Evolutionary conservation across 2,113 vertebrate species (phyloP), one percentile per base, ranked within the genome.

Genomic region (Parus major): DNA sequence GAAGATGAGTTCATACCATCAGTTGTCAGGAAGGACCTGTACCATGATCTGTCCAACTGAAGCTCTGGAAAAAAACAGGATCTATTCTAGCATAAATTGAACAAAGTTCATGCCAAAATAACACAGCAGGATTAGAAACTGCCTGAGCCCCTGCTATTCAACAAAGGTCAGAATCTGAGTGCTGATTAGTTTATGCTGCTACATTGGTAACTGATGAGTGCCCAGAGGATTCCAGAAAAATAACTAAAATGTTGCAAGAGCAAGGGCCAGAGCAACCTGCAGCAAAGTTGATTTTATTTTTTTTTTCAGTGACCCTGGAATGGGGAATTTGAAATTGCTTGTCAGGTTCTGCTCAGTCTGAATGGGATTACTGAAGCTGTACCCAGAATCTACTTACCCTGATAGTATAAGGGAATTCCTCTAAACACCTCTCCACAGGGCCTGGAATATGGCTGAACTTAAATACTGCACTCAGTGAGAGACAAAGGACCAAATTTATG

Each of bases 91-190:
- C 31, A 47, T 14, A 56, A 95, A 7, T 25, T 83, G 59, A 65
- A 86, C 50, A 46, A 64, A 42, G 18, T 47, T 87, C 22, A 72
- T 42, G 46, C 31, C 52, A 63, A 86, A 80, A 85, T 31, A 88
- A 7, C 55, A 76, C 50, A 72, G 50, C 12, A 87, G 78, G 66
- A 91, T 90, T 73, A 90, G 66, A 92, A 82, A 94, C 31, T 80
- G 82, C 39, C 36, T 76, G 57, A 83, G 77, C 3, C 4, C 65
- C 47, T 82, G 63, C 75, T 86, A 91, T 86, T 90, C 66, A 82
- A 41, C 59, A 88, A 80, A 93, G 90, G 85, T 77, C 91, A 94
- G 55, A 94, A 90, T 77, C 50, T 41, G 24, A 95, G 84, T 12
- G 8, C 52, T 44, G 71, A 69, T 91, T 90, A 95, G 57, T 52